Conservation (phyloP, 2,113 vertebrate genomes). For the Neolamprologus hecqui region DNA sequence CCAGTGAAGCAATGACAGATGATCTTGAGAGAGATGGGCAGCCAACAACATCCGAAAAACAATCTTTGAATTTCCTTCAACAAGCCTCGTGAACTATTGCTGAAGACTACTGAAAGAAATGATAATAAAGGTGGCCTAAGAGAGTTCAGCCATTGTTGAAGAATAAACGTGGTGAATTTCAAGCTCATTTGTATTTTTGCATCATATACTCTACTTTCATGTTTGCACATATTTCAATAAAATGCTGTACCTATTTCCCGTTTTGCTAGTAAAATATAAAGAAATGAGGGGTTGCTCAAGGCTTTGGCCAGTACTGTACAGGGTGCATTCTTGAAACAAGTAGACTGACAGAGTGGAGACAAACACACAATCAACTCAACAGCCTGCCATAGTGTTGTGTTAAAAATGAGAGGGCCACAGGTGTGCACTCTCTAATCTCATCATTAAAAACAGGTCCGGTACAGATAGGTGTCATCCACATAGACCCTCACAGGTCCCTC, state of each 20-base stretch:
- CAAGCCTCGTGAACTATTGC: not conserved
- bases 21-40: not conserved
- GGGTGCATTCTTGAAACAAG: not conserved
- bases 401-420: conserved; percentile 51
- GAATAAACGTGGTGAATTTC: not conserved
- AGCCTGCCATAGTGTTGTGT: not conserved
- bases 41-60: not conserved
- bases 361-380: not conserved
- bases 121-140: not conserved
- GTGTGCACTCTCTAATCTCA: conserved; percentile 55
- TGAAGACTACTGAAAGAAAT: not conserved
- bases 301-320: not conserved
- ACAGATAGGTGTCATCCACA: not conserved
- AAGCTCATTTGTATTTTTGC: not conserved
- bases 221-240: not conserved
- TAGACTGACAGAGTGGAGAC: not conserved
- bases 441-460: conserved; percentile 56
- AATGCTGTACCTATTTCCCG: not conserved
- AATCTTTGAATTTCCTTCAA: not conserved
- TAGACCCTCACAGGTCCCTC: not conserved
- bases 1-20: not conserved
- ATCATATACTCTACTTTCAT: not conserved
- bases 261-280: not conserved
- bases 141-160: not conserved
- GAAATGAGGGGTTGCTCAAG: not conserved